Evolutionary conservation across 2,888 invertebrate genomes (phyloP).

Genomic region (Drosophila prolongata): DNA sequence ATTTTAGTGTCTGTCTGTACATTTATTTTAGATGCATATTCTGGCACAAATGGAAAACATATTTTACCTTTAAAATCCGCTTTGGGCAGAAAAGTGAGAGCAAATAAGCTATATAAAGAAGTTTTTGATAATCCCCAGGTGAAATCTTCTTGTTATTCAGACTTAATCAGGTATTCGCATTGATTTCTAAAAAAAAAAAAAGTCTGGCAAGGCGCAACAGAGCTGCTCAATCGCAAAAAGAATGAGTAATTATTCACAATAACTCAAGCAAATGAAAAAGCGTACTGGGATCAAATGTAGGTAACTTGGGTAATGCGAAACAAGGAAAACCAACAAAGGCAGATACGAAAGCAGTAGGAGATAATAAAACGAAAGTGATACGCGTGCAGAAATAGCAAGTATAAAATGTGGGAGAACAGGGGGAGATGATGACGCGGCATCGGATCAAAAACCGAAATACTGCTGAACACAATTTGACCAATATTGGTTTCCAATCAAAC

Average conservation of each 20-base stretch:
- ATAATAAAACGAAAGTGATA: conserved; percentile 69
- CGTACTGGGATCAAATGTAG: conserved; percentile 43
- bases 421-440: conserved; percentile 34
- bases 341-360: conserved; percentile 22
- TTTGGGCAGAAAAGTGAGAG: conserved; percentile 9
- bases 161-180: not conserved
- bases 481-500: conserved; percentile 32
- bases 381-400: conserved; percentile 48
- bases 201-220: conserved; percentile 52
- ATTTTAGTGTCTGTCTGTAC: conserved; percentile 9
- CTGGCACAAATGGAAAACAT: not conserved
- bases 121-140: conserved; percentile 36
- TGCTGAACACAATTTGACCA: conserved; percentile 9
- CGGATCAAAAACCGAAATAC: not conserved
- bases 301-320: conserved; percentile 26
- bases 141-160: no score
- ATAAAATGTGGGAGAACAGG: not conserved
- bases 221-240: conserved; percentile 53
- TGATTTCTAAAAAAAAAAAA: conserved; percentile 13
- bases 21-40: not conserved
- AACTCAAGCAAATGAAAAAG: conserved; percentile 15
- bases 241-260: conserved; percentile 1
- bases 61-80: conserved; percentile 33
- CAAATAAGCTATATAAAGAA: not conserved
- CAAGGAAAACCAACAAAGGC: conserved; percentile 25